A percentile compares a stretch with the other conserved stretches of the same genome.
Conservation (phyloP, 2,888 invertebrate genomes). For the Lacanobia oleracea region DNA sequence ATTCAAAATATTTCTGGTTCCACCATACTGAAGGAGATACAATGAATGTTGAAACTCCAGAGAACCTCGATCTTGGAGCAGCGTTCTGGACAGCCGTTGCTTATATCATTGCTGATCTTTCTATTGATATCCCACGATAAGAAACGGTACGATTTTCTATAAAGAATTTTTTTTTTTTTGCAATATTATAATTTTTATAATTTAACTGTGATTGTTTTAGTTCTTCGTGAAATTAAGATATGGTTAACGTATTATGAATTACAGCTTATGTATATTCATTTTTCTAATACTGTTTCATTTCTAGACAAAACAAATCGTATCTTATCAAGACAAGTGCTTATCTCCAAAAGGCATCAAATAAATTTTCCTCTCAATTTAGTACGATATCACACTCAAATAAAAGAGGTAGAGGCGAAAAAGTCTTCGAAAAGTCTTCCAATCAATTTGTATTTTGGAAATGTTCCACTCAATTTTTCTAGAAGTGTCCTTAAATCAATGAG, state of each 20-base stretch:
- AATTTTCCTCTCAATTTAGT: slow-evolving; percentile 19
- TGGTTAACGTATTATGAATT: background rate
- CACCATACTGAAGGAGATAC: slow-evolving; percentile 96
- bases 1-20: slow-evolving; percentile 93
- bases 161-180: too few relatives aligned
- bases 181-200: background rate
- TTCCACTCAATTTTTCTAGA: slow-evolving; percentile 60
- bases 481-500: slow-evolving; percentile 70
- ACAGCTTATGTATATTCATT: background rate
- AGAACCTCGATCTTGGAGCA: slow-evolving; percentile 93
- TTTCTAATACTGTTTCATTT: background rate
- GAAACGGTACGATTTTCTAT: background rate
- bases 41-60: slow-evolving; percentile 93
- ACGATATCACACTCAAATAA: slow-evolving; percentile 17
- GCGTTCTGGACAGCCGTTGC: slow-evolving; percentile 95
- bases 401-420: slow-evolving; percentile 14
- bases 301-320: slow-evolving; percentile 8
- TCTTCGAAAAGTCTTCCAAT: slow-evolving; percentile 27
- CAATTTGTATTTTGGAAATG: slow-evolving; percentile 50
- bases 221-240: slow-evolving; percentile 11
- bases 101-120: slow-evolving; percentile 95
- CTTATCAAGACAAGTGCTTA: background rate
- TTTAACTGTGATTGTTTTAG: background rate
- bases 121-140: slow-evolving; percentile 91
- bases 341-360: slow-evolving; percentile 23